phyloP scores from a whole-genome alignment of 2,113 vertebrate genomes.

The Protomyctophum bolini region DNA sequence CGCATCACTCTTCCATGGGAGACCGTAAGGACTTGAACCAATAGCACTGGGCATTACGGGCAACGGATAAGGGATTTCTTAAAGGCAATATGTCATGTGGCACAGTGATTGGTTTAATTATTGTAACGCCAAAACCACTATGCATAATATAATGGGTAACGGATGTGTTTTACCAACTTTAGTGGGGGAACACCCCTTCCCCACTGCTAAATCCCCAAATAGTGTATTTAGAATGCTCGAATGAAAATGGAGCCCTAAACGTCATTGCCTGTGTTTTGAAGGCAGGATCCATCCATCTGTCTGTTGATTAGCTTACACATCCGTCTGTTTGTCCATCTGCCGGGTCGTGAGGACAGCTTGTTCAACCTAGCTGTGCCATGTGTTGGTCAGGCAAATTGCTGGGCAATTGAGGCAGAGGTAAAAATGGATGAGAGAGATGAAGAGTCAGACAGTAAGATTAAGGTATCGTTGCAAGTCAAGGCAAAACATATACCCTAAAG shows the following conservation, averaged over 20 bases:
- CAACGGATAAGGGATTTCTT: too few species aligned
- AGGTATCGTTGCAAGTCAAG: not conserved
- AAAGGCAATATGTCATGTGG: too few species aligned
- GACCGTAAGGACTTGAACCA: too few species aligned
- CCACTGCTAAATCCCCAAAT: too few species aligned
- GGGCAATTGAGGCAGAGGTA: conserved; percentile 1
- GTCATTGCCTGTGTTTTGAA: conserved; percentile 55
- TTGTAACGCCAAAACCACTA: too few species aligned
- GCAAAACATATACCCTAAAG: not conserved
- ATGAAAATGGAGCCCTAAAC: not conserved
- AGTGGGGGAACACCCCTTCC: too few species aligned
- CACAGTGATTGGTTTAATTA: too few species aligned
- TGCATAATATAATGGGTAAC: too few species aligned
- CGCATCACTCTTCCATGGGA: too few species aligned
- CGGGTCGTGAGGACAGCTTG: conserved; percentile 32
- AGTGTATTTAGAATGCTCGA: too few species aligned
- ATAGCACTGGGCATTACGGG: too few species aligned
- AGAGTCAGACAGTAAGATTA: not conserved
- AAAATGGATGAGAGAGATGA: not conserved
- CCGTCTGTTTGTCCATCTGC: conserved; percentile 60
- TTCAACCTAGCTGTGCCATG: conserved; percentile 3
- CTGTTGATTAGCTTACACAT: conserved; percentile 59
- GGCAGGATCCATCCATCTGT: conserved; percentile 66
- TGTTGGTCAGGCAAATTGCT: conserved; percentile 30
- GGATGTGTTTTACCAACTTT: too few species aligned